A percentile compares a stretch with the other conserved stretches of the same genome.
These are phyloP conservation scores for Eilema sororculum DNA, from an alignment of 2,888 invertebrate genomes.

Conservation along the genomic window DNA sequence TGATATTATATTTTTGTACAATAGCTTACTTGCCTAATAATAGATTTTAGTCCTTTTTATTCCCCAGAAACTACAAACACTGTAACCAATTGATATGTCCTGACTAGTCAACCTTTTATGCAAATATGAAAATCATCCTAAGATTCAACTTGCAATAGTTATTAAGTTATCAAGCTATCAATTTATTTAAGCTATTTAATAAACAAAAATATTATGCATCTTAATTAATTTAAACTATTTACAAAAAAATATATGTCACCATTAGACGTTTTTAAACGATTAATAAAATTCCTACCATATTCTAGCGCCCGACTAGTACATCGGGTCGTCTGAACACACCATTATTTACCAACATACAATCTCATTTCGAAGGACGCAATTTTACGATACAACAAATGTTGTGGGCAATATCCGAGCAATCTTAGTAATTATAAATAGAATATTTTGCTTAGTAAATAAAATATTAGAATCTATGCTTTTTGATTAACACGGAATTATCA, in stretches of 20 bases:
- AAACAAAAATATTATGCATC: neutral
- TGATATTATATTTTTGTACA: neutral
- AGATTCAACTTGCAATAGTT: neutral
- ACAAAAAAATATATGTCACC: neutral
- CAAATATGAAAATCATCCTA: too few relatives aligned
- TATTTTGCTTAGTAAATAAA: neutral
- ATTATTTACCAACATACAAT: constrained; percentile 5
- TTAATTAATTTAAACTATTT: neutral
- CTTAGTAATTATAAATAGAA: neutral
- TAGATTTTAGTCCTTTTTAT: neutral
- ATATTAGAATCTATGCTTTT: neutral
- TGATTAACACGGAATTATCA: neutral
- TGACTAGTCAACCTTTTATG: too few relatives aligned
- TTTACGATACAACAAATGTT: constrained; percentile 28
- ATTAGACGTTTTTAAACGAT: neutral
- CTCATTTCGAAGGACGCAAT: constrained; percentile 40
- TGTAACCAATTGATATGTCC: too few relatives aligned
- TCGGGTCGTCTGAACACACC: constrained; percentile 31
- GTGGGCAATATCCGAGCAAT: constrained; percentile 12
- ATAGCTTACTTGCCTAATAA: neutral
- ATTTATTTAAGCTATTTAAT: neutral
- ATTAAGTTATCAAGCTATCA: neutral
- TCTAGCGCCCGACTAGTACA: neutral
- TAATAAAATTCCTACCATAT: neutral
- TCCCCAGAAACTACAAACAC: neutral